These are phyloP conservation scores for Prolemur simus DNA, from an alignment of 2,113 vertebrate genomes.

Conservation along the genomic window DNA sequence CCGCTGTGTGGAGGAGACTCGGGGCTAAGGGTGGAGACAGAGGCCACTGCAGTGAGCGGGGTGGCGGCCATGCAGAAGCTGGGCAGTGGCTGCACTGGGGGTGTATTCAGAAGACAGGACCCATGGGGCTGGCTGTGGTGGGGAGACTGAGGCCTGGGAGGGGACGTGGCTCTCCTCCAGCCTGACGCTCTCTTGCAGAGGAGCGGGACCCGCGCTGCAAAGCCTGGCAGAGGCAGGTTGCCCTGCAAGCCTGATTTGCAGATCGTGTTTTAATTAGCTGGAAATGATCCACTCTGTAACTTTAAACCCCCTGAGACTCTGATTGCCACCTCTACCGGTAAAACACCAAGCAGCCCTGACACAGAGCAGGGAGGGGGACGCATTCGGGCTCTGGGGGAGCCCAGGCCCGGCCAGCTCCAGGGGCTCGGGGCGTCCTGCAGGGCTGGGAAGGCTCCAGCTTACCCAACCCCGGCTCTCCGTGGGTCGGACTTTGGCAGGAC, in stretches of 20 bases:
- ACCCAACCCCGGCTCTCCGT: fast-evolving
- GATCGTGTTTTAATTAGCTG: neutral
- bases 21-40: neutral
- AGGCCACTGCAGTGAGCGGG: neutral
- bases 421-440: neutral
- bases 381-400: fast-evolving
- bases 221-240: neutral
- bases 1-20: neutral
- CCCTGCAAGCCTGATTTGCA: neutral
- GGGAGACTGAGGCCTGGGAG: neutral
- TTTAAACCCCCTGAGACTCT: neutral
- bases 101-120: neutral
- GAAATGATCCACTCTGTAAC: neutral
- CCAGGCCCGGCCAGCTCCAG: fast-evolving
- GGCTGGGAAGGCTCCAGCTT: too few species aligned
- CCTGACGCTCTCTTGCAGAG: fast-evolving
- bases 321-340: neutral
- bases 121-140: fast-evolving
- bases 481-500: neutral
- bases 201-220: neutral
- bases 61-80: fast-evolving
- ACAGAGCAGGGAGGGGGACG: neutral
- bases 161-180: neutral
- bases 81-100: fast-evolving
- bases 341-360: neutral